Base-by-base conservation (phyloP, 2,797 vertebrate genomes). In the Anguilla megastoma region DNA sequence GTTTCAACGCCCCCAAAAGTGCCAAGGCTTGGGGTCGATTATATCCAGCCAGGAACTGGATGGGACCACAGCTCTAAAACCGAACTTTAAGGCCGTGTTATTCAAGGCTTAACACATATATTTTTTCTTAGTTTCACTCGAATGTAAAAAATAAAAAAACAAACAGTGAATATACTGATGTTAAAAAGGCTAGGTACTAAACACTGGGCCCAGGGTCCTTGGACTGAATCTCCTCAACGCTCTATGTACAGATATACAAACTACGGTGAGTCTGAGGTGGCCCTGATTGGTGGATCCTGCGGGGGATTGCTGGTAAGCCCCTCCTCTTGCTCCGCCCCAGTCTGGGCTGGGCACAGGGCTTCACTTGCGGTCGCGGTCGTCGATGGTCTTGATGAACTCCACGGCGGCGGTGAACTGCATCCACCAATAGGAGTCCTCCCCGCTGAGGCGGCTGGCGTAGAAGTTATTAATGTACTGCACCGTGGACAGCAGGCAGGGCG, bases 401-500 rank as follows among this genome's bases (percentile, higher is more conserved):
- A 99, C 96, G 0, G 99, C 99, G 14, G 98, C 98, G 12, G 98
- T 99, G 97, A 99, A 99, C 96, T 99, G 99, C 98, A 99, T 99
- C 99, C 99, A 99, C 99, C 98, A 99, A 94, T 99, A 99, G 0
- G 97, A 98, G 92, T 99, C 99, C 94, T 99, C 99, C 92, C 99
- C 99, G 89, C 97, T 97, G 90, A 99, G 95, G 87, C 98, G 98
- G 95, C 95, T 98, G 95, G 98, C 97, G 87, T 99, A 99, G 95
- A 99, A 99, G 95, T 97, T 99, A 94, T 97, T 98, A 95, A 99
- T 99, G 95, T 99, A 99, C 96, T 99, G 99, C 94, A 99, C 97
- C 27, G 99, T 99, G 94, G 99, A 99, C 95, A 99, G 95, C 96
- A 99, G 95, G 95, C 98, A 99, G 91, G 99, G 98, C 54, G 99